Evolutionary conservation across 2,113 vertebrate genomes (phyloP).

Genomic region (Madoqua kirkii): DNA sequence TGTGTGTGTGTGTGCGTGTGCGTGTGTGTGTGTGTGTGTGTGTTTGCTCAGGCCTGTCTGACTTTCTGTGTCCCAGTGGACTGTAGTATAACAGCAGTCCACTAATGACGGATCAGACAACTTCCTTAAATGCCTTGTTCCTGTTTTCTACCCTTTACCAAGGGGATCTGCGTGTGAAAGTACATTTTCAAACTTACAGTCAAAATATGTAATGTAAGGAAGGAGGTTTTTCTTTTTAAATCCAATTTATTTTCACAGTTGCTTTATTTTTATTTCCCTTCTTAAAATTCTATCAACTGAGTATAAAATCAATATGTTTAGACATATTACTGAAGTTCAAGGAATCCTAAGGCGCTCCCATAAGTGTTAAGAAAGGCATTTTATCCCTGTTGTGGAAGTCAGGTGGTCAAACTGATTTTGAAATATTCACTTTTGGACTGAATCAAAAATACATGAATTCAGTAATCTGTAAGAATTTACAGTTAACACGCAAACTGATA

Average conservation of each 20-base stretch:
- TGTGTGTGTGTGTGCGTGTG: background rate
- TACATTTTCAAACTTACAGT: background rate
- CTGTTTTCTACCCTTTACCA: background rate
- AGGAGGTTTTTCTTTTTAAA: background rate
- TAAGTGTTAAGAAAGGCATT: background rate
- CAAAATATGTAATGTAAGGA: background rate
- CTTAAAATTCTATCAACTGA: background rate
- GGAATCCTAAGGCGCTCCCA: background rate
- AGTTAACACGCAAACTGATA: background rate
- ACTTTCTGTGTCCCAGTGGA: background rate
- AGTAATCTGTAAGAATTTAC: background rate
- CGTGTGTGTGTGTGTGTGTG: fast-evolving
- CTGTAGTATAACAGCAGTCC: background rate
- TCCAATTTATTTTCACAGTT: background rate
- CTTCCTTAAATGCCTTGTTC: background rate
- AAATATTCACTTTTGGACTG: background rate
- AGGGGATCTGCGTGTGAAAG: background rate
- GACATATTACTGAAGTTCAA: background rate
- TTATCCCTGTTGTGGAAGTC: background rate
- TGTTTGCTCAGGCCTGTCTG: background rate
- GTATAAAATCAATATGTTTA: background rate
- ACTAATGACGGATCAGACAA: background rate
- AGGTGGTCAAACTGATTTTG: background rate
- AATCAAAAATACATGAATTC: background rate
- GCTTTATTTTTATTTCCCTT: background rate